Conservation (phyloP, 1,140 invertebrate genomes). For the Drosophila nikananu region DNA sequence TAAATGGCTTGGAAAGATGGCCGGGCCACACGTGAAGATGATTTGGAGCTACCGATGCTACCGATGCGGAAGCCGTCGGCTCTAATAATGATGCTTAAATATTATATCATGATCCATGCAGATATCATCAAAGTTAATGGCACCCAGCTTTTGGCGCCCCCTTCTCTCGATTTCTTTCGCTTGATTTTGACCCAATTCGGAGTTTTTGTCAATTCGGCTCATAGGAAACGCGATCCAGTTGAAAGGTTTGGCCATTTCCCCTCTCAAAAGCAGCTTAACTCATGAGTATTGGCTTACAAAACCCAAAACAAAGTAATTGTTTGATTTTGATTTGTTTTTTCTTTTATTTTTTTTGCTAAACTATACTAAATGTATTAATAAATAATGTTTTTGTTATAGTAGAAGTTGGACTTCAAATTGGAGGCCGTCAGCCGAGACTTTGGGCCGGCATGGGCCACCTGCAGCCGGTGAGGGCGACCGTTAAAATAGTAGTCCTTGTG, state of each 20-base stretch:
- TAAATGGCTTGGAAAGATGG: conserved; percentile 59
- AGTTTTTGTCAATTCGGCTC: conserved; percentile 42
- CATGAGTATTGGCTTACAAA: conserved; percentile 16
- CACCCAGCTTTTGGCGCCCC: conserved; percentile 21
- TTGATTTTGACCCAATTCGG: conserved; percentile 52
- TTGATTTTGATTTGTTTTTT: neutral
- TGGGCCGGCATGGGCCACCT: conserved; percentile 73
- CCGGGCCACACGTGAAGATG: conserved; percentile 56
- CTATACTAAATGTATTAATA: conserved; percentile 71
- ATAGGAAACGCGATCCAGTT: conserved; percentile 49
- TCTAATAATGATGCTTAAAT: conserved; percentile 62
- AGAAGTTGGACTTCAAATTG: conserved; percentile 80
- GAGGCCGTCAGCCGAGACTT: conserved; percentile 63
- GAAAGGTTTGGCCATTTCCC: conserved; percentile 47
- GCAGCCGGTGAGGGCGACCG: conserved; percentile 76
- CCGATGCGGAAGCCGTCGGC: conserved; percentile 47
- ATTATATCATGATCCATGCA: conserved; percentile 57
- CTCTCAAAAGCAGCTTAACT: conserved; percentile 22
- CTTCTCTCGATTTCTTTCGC: conserved; percentile 31
- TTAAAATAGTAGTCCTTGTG: conserved; percentile 80
- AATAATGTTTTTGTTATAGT: conserved; percentile 85
- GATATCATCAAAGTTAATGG: conserved; percentile 55
- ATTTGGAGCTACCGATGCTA: conserved; percentile 47
- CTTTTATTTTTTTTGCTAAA: conserved; percentile 30
- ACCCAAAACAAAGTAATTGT: conserved; percentile 16